phyloP scores from a whole-genome alignment of 2,888 invertebrate species.

The Sarcophaga carnaria region DNA sequence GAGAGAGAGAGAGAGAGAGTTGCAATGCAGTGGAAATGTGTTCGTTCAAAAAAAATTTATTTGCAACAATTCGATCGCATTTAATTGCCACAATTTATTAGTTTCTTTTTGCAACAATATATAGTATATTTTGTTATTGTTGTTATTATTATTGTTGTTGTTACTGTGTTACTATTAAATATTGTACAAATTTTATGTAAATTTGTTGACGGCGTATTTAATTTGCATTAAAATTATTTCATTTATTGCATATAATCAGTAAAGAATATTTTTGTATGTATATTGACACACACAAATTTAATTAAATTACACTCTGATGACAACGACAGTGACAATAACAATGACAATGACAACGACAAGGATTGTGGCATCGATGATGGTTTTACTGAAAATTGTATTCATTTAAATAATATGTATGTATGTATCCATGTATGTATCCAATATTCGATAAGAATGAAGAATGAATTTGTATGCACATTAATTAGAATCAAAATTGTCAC shows the following conservation, averaged over 20 bases:
- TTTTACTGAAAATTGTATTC: conserved; percentile 28
- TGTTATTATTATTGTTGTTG: conserved; percentile 21
- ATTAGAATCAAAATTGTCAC: conserved; percentile 21
- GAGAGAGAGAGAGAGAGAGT: not conserved
- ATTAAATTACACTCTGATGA: conserved; percentile 55
- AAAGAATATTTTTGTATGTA: conserved; percentile 62
- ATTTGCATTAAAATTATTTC: conserved; percentile 62
- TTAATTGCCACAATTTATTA: conserved; percentile 62
- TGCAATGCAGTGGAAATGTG: conserved; percentile 24
- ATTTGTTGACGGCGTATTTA: conserved; percentile 29
- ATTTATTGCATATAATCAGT: conserved; percentile 35
- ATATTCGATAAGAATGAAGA: conserved; percentile 16
- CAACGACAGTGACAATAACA: not conserved
- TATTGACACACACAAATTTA: conserved; percentile 49
- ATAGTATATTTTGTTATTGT: conserved; percentile 11
- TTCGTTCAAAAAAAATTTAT: conserved; percentile 29
- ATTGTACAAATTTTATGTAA: too few relatives aligned
- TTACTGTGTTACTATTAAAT: not conserved
- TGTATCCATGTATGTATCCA: not conserved
- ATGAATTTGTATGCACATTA: conserved; percentile 16
- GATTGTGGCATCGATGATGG: not conserved
- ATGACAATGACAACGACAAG: not conserved
- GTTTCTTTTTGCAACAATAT: conserved; percentile 31
- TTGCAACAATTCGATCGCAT: conserved; percentile 53
- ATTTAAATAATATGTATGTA: conserved; percentile 13